Conservation (phyloP, 2,113 vertebrate species). For the Calcarius ornatus region DNA sequence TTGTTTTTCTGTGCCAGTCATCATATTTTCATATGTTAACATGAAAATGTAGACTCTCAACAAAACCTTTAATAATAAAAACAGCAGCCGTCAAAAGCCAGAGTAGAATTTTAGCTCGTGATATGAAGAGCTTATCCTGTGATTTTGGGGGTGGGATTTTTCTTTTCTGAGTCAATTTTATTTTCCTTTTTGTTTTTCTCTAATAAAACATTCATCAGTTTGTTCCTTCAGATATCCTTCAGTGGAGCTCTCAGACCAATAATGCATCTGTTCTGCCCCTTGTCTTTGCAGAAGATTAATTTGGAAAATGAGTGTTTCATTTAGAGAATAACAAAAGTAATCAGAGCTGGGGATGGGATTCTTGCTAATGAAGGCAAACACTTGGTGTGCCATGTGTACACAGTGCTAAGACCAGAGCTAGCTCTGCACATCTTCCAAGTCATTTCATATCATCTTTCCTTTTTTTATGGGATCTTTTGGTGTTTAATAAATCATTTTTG, state of each 20-base stretch:
- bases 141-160: neutral
- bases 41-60: constrained; percentile 71
- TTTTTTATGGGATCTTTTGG: neutral
- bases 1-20: constrained; percentile 73
- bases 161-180: neutral
- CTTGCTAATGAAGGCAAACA: neutral
- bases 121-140: constrained; percentile 50
- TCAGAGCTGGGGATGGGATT: neutral
- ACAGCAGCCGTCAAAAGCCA: constrained; percentile 51
- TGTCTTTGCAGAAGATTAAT: neutral
- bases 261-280: neutral
- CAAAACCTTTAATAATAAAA: constrained; percentile 75
- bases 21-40: constrained; percentile 66
- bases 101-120: constrained; percentile 54
- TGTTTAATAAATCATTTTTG: neutral
- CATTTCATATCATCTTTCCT: neutral
- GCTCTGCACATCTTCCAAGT: neutral
- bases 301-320: neutral
- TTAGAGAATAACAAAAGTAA: neutral
- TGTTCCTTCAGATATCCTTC: constrained; percentile 7
- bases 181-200: neutral
- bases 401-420: neutral
- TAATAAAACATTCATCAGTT: constrained; percentile 39
- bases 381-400: neutral
- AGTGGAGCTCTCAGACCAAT: neutral